phyloP scores from a whole-genome alignment of 2,888 invertebrate genomes.

The Rutpela maculata region DNA sequence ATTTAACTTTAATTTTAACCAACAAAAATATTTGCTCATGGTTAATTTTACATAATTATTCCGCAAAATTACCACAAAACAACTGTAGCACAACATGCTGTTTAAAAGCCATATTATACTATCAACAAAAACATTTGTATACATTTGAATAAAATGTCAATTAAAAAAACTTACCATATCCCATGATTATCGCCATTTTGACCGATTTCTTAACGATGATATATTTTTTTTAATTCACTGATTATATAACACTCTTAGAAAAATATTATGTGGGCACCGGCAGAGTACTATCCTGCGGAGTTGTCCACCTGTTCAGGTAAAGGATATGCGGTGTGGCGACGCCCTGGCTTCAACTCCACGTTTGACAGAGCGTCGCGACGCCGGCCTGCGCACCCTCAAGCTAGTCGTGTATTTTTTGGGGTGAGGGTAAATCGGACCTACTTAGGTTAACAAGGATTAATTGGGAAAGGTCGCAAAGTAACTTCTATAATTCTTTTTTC shows the following conservation, averaged over 20 bases:
- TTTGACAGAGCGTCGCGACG: slow-evolving; percentile 70
- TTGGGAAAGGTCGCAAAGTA: slow-evolving; percentile 15
- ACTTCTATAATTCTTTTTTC: neutral
- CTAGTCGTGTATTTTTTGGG: slow-evolving; percentile 40
- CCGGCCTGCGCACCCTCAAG: slow-evolving; percentile 64
- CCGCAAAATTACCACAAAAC: neutral
- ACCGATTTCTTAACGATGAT: slow-evolving; percentile 6
- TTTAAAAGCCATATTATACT: neutral
- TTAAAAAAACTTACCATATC: slow-evolving; percentile 46
- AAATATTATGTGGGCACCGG: slow-evolving; percentile 44
- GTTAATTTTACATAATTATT: no score
- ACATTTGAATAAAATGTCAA: slow-evolving; percentile 18
- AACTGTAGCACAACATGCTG: neutral
- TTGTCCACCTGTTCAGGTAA: slow-evolving; percentile 69
- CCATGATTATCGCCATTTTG: slow-evolving; percentile 47
- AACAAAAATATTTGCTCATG: no score
- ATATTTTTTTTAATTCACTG: slow-evolving; percentile 12
- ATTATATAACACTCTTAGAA: slow-evolving; percentile 45
- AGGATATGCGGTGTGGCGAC: slow-evolving; percentile 69
- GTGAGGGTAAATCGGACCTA: slow-evolving; percentile 39
- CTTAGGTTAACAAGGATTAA: slow-evolving; percentile 29
- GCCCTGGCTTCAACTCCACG: slow-evolving; percentile 72
- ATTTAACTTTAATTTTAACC: no score
- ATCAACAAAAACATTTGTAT: neutral
- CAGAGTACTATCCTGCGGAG: slow-evolving; percentile 51